A percentile compares a stretch with the other conserved stretches of the same genome.
phyloP scores from a whole-genome alignment of 2,888 invertebrate genomes.

The Amphiduros pacificus region DNA sequence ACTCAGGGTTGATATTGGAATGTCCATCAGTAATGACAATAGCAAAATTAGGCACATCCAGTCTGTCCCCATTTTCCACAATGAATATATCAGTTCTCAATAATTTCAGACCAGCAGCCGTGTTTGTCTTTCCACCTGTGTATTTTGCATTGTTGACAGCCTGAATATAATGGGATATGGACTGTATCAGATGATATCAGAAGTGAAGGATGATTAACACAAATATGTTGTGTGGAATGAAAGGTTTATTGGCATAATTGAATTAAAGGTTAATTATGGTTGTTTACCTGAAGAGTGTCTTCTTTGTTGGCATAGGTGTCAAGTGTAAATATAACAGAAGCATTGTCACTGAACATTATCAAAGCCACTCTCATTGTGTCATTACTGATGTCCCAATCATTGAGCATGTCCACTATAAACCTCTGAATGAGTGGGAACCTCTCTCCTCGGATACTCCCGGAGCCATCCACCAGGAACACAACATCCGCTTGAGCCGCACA shows the following conservation, averaged over 20 bases:
- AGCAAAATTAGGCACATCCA: slow-evolving; percentile 13
- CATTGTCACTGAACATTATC: slow-evolving; percentile 6
- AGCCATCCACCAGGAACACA: slow-evolving; percentile 1
- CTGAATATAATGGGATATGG: too few relatives aligned
- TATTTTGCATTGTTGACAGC: background rate
- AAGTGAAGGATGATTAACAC: too few relatives aligned
- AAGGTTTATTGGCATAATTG: too few relatives aligned
- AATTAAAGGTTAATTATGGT: too few relatives aligned
- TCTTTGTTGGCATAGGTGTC: background rate
- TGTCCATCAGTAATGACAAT: slow-evolving; percentile 20
- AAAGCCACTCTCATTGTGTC: background rate
- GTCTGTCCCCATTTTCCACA: background rate
- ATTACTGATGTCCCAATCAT: background rate
- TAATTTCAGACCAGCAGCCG: slow-evolving; percentile 1
- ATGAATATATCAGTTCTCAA: background rate
- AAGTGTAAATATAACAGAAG: background rate
- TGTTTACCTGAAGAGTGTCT: background rate
- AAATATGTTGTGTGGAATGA: too few relatives aligned
- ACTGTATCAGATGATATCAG: too few relatives aligned
- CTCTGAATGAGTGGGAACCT: background rate
- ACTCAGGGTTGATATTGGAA: slow-evolving; percentile 11
- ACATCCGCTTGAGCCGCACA: slow-evolving; percentile 5
- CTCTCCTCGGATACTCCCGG: slow-evolving; percentile 5
- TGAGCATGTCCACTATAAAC: background rate
- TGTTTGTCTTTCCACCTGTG: slow-evolving; percentile 11